Evolutionary conservation across 1,140 invertebrate species (phyloP).

Genomic region (Arion vulgaris): DNA sequence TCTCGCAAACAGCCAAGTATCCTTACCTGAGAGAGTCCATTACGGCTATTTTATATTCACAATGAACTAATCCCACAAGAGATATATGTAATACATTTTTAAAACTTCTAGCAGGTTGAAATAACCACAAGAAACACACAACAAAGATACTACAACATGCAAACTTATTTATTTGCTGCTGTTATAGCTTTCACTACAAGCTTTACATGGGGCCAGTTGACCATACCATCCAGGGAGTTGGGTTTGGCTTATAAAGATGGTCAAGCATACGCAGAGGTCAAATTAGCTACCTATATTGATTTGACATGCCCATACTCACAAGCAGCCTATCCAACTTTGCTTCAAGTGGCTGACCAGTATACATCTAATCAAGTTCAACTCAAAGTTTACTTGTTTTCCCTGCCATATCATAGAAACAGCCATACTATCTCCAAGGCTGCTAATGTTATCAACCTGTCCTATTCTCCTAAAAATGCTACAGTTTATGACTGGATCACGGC

Average conservation of each 20-base stretch:
- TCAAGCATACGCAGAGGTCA: conserved; percentile 28
- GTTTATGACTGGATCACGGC: conserved; percentile 39
- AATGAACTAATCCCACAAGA: too few relatives aligned
- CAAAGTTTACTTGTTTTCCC: conserved; percentile 43
- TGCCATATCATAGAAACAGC: conserved; percentile 54
- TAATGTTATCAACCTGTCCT: neutral
- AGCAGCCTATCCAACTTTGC: conserved; percentile 36
- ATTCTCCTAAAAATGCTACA: neutral
- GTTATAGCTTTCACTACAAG: neutral
- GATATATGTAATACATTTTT: too few relatives aligned
- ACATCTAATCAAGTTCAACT: conserved; percentile 36
- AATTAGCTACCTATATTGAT: conserved; percentile 45
- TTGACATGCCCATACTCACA: conserved; percentile 47
- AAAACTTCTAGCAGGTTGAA: too few relatives aligned
- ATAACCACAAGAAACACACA: too few relatives aligned
- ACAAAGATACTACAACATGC: neutral
- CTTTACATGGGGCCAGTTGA: conserved; percentile 2
- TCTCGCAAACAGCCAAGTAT: too few relatives aligned
- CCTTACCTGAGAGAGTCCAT: too few relatives aligned
- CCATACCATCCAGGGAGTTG: conserved; percentile 28
- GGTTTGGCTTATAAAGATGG: conserved; percentile 45
- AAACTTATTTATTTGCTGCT: neutral
- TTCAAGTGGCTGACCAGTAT: conserved; percentile 46
- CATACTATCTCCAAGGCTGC: conserved; percentile 48
- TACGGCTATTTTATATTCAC: too few relatives aligned